phyloP scores from a whole-genome alignment of 2,797 vertebrate species.

The Sphaeramia orbicularis region DNA sequence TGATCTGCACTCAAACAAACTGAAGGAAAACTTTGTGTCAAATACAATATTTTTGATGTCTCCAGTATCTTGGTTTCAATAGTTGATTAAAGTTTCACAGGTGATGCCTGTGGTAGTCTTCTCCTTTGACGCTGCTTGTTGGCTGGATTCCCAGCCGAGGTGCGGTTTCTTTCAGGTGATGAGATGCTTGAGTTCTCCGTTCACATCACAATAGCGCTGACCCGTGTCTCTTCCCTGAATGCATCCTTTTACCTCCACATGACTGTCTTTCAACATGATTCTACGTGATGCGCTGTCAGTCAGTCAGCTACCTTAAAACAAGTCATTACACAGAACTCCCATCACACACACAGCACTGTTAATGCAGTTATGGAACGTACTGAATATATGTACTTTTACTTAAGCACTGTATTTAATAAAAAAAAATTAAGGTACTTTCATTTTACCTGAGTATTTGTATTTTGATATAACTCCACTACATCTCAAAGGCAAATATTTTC shows the following conservation, averaged over 20 bases:
- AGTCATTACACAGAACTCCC: no score
- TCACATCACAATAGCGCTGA: constrained; percentile 48
- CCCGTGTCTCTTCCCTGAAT: constrained; percentile 54
- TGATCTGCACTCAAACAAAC: constrained; percentile 5
- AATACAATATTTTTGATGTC: no score
- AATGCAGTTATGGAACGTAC: no score
- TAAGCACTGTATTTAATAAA: no score
- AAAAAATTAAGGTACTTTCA: no score
- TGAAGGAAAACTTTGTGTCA: neutral
- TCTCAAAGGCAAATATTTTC: no score
- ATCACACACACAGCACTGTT: no score
- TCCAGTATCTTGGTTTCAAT: neutral
- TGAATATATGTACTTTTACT: no score
- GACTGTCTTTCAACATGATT: constrained; percentile 36
- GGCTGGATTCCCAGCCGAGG: constrained; percentile 50
- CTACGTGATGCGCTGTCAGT: no score
- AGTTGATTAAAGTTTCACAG: neutral
- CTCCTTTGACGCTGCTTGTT: constrained; percentile 14
- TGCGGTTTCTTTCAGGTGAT: constrained; percentile 47
- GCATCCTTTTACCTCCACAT: constrained; percentile 56
- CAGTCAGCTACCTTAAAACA: no score
- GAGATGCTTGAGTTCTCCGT: constrained; percentile 43
- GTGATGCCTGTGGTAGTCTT: constrained; percentile 8
- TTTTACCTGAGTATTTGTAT: no score
- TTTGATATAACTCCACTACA: no score